Evolutionary conservation across 2,888 invertebrate genomes (phyloP), one percentile per base, ranked within the genome.

Genomic region (Atherix ibis): DNA sequence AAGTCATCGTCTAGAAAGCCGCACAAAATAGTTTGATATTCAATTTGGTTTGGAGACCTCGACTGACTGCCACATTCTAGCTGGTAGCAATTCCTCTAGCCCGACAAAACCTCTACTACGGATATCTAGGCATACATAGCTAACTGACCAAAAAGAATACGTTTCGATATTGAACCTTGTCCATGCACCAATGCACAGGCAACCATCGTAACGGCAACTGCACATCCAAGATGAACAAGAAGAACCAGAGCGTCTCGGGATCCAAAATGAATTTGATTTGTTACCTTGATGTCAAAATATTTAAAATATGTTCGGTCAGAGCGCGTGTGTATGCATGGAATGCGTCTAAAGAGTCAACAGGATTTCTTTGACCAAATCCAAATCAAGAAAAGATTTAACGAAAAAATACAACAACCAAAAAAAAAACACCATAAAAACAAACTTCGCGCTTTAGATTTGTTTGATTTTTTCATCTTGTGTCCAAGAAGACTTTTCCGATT

Each of bases 281-380:
- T 40, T 38, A 37, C 38, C 34, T 24, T 35, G 36, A 36, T 38
- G 40, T 40, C 40, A 40, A 40, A 40, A 38, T 40, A 40, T 40
- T 40, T 37, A 40, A 40, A 40, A 40, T 38, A 40, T 40, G 38
- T 40, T 37, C 35, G 31, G 36, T 18, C 24, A 19, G 35, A 38
- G 35, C 40, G 40, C 35, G 40, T 40, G 40, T 40, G 38, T 37
- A 40, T 40, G 32, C 36, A 32, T 32, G 33, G 40, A 40, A 40
- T 40, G 38, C 35, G 36, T 38, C 36, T 36, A 38, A 35, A 38
- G 37, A 40, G 40, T 30, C 33, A 33, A 40, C 40, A 37, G 40
- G 33, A 40, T 35, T 40, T 37, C 37, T 37, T n/a, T n/a, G 19
- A 9, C 9, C 9, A 6, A 19, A 9, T 19, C 9, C 9, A 19